phyloP scores from a whole-genome alignment of 2,797 vertebrate genomes.

The Acipenser oxyrinchus region DNA sequence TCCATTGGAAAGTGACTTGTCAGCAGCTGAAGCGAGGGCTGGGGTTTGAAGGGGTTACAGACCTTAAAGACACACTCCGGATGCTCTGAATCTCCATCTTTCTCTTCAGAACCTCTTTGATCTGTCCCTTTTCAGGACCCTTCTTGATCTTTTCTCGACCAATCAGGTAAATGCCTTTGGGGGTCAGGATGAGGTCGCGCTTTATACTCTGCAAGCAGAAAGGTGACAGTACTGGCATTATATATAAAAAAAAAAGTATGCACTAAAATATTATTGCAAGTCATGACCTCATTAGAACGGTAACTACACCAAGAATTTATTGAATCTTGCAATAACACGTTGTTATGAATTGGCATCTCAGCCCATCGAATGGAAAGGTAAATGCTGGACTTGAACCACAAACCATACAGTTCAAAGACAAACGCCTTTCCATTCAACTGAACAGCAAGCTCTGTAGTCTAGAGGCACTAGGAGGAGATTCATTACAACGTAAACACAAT shows the following conservation, averaged over 20 bases:
- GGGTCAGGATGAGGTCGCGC: constrained; percentile 85
- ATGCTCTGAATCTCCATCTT: constrained; percentile 78
- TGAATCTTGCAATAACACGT: too few species aligned
- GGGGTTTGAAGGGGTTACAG: not conserved
- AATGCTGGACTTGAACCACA: too few species aligned
- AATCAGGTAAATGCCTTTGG: constrained; percentile 86
- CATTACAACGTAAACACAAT: too few species aligned
- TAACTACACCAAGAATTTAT: too few species aligned
- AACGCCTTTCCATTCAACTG: too few species aligned
- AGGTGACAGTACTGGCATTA: not conserved
- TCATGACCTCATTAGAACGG: too few species aligned
- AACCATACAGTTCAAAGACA: too few species aligned
- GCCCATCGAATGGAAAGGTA: too few species aligned
- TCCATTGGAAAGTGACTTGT: not conserved
- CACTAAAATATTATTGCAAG: too few species aligned
- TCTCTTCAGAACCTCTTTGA: constrained; percentile 88
- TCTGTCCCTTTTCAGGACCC: constrained; percentile 88
- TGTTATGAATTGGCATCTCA: too few species aligned
- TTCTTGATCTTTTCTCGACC: constrained; percentile 93
- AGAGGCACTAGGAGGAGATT: too few species aligned
- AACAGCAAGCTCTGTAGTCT: too few species aligned
- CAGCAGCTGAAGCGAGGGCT: accelerated
- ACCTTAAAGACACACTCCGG: constrained; percentile 80
- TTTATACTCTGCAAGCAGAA: constrained; percentile 71
- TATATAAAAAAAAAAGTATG: not conserved